Conservation (phyloP, 2,888 invertebrate genomes). For the Heteromyza rotundicornis region DNA sequence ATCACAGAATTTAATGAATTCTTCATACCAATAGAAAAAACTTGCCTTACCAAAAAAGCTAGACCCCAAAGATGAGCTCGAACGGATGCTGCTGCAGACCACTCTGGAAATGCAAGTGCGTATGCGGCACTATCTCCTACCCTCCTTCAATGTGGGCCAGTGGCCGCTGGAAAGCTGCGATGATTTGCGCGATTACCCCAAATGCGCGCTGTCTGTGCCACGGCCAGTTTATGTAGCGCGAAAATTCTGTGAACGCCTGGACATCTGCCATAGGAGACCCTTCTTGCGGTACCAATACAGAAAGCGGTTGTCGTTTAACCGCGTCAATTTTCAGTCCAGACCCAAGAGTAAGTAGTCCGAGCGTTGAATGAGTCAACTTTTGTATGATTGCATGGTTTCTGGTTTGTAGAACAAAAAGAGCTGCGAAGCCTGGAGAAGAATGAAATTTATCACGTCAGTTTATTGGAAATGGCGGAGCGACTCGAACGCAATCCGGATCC, state of each 20-base stretch:
- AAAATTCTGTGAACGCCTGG: slow-evolving; percentile 28
- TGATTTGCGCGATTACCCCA: slow-evolving; percentile 28
- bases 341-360: slow-evolving; percentile 35
- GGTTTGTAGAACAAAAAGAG: slow-evolving; percentile 31
- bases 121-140: slow-evolving; percentile 28
- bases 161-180: slow-evolving; percentile 23
- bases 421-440: slow-evolving; percentile 32
- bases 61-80: background rate
- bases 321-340: slow-evolving; percentile 27
- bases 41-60: no score
- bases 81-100: background rate
- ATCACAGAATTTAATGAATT: no score
- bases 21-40: no score
- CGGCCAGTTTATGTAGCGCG: slow-evolving; percentile 35
- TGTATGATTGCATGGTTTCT: no score
- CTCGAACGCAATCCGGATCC: slow-evolving; percentile 42
- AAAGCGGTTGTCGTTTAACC: slow-evolving; percentile 16
- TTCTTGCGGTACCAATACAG: slow-evolving; percentile 25
- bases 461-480: slow-evolving; percentile 37
- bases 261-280: slow-evolving; percentile 39
- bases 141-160: slow-evolving; percentile 35
- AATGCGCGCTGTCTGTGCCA: slow-evolving; percentile 30
- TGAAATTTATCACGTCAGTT: slow-evolving; percentile 29
- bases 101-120: background rate
- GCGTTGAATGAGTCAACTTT: no score